Percentiles rank a stretch among this genome's conserved stretches.
Conservation (phyloP, 2,113 vertebrate species). For the Oreotrochilus melanogaster region DNA sequence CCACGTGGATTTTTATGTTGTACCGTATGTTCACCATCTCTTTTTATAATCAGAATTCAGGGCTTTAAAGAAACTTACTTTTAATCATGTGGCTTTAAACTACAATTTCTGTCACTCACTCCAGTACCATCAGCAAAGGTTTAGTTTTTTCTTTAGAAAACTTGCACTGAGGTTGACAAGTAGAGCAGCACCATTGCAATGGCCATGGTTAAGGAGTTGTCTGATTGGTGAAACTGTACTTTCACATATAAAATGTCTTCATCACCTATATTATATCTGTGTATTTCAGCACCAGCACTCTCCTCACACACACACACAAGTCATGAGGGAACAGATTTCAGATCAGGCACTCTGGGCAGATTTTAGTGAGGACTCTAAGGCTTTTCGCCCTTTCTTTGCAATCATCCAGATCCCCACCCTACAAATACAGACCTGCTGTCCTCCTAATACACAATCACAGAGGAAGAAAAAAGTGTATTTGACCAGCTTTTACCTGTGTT, state of each 20-base stretch:
- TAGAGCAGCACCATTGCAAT: background rate
- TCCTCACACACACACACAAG: rapidly evolving
- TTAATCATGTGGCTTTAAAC: conserved; percentile 43
- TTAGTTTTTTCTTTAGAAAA: background rate
- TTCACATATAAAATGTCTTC: background rate
- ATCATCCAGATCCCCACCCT: background rate
- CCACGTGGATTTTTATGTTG: conserved; percentile 55
- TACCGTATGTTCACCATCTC: conserved; percentile 59
- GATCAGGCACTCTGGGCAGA: background rate
- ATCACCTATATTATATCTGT: background rate
- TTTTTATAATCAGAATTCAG: conserved; percentile 64
- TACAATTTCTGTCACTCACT: background rate
- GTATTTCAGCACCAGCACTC: background rate
- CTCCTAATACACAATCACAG: background rate
- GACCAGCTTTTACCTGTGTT: background rate
- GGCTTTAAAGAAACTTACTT: conserved; percentile 62
- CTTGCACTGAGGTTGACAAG: background rate
- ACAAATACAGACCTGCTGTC: background rate
- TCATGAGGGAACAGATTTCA: background rate
- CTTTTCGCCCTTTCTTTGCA: background rate
- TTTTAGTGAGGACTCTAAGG: background rate
- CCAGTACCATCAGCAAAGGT: background rate
- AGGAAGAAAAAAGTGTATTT: background rate
- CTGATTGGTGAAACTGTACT: background rate
- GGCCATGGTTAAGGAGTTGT: background rate